These are phyloP conservation scores for Fregetta grallaria DNA, from an alignment of 2,113 vertebrate species.

Conservation along the genomic window DNA sequence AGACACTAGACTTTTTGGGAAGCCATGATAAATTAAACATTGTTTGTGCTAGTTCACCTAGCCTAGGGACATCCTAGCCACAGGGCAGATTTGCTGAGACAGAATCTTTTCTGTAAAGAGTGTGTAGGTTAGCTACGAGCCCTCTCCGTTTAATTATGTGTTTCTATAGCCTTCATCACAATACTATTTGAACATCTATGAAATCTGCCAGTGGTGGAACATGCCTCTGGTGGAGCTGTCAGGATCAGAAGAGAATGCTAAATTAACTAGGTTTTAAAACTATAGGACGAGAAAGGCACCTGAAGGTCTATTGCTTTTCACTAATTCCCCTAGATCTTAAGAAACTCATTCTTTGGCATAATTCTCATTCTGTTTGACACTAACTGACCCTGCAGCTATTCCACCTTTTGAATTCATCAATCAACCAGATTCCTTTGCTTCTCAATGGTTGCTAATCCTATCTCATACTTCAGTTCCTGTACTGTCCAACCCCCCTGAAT, in stretches of 20 bases:
- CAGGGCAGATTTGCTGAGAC: neutral
- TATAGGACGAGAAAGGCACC: constrained; percentile 28
- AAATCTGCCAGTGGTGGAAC: neutral
- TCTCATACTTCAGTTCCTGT: neutral
- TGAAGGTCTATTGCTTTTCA: constrained; percentile 9
- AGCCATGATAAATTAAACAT: neutral
- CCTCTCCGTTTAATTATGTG: neutral
- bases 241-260: neutral
- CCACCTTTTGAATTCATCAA: constrained; percentile 3
- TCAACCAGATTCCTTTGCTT: neutral
- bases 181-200: neutral
- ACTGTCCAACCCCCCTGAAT: neutral
- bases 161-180: neutral
- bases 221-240: constrained; percentile 3
- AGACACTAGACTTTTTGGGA: neutral
- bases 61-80: neutral
- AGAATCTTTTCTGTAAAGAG: neutral
- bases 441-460: neutral
- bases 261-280: neutral
- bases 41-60: neutral
- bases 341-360: constrained; percentile 13
- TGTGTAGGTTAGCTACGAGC: neutral
- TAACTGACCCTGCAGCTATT: constrained; percentile 4
- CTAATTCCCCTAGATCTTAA: constrained; percentile 17
- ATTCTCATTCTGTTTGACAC: constrained; percentile 35